Evolutionary conservation across 2,797 vertebrate species (phyloP).

Genomic region (Anguilla pacifica): DNA sequence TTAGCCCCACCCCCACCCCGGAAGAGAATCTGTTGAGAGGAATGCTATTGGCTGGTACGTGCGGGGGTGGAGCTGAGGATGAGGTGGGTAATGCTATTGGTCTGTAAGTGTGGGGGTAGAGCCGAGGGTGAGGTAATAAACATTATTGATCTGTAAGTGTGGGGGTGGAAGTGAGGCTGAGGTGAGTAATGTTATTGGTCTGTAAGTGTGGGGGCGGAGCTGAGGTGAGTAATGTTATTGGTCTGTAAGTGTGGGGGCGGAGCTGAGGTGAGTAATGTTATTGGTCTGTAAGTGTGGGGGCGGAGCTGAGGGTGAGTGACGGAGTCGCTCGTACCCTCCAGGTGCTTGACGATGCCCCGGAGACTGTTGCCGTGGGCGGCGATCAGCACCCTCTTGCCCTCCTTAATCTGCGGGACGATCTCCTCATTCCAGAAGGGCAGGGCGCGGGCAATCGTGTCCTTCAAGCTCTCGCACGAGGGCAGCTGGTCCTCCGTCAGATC

Average conservation of each 20-base stretch:
- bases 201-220: no score
- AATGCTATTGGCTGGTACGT: no score
- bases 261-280: background rate
- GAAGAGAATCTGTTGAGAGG: no score
- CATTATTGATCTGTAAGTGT: background rate
- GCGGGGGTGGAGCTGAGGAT: background rate
- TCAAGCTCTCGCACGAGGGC: conserved; percentile 87
- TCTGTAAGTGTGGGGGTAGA: background rate
- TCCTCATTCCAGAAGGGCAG: conserved; percentile 91
- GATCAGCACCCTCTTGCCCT: conserved; percentile 86
- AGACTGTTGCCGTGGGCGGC: conserved; percentile 91
- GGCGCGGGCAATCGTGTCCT: conserved; percentile 89
- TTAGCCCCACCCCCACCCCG: background rate
- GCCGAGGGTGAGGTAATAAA: background rate
- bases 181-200: no score
- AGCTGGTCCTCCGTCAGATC: conserved; percentile 87
- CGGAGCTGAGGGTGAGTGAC: background rate
- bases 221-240: background rate
- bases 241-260: background rate
- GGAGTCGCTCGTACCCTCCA: conserved; percentile 75
- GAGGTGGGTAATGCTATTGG: background rate
- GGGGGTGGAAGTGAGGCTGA: background rate
- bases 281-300: no score
- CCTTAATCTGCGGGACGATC: conserved; percentile 89
- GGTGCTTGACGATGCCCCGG: conserved; percentile 89